Evolutionary conservation across 2,888 invertebrate genomes (phyloP).

Genomic region (Drosophila seclusa): DNA sequence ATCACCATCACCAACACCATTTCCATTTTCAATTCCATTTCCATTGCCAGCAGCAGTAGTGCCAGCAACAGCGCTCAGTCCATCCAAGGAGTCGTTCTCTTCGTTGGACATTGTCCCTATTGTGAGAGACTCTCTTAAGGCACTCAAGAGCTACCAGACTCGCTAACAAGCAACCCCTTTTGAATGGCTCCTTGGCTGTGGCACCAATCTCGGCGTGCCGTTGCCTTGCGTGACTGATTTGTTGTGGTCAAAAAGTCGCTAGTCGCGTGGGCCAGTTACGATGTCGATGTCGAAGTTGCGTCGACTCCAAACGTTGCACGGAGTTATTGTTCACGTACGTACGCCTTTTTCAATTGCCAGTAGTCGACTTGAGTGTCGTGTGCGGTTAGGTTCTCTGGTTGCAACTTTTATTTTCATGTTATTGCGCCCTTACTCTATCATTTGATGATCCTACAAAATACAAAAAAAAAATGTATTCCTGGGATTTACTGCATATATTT

Average conservation of each 20-base stretch:
- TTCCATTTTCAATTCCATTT: not conserved
- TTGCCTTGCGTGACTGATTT: slow-evolving; percentile 69
- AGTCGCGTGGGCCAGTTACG: slow-evolving; percentile 41
- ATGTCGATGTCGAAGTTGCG: slow-evolving; percentile 41
- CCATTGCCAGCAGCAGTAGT: slow-evolving; percentile 27
- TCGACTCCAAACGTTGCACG: slow-evolving; percentile 55
- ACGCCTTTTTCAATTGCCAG: slow-evolving; percentile 1
- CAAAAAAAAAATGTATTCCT: not conserved
- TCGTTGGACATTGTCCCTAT: slow-evolving; percentile 66
- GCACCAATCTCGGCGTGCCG: slow-evolving; percentile 39
- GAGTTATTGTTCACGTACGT: slow-evolving; percentile 1
- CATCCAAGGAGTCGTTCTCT: slow-evolving; percentile 70
- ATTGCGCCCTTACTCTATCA: not conserved
- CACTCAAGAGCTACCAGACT: not conserved
- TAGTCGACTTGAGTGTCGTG: slow-evolving; percentile 32
- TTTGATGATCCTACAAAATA: slow-evolving; percentile 12
- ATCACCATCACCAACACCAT: slow-evolving; percentile 36
- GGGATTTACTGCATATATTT: not conserved
- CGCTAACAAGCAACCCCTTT: slow-evolving; percentile 15
- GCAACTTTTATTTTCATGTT: slow-evolving; percentile 24
- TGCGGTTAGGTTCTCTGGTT: slow-evolving; percentile 30
- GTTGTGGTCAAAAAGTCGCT: slow-evolving; percentile 72
- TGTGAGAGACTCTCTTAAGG: slow-evolving; percentile 50
- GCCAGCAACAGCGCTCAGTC: slow-evolving; percentile 48
- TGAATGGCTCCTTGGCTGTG: slow-evolving; percentile 11